Evolutionary conservation across 2,113 vertebrate genomes (phyloP), one percentile per base, ranked within the genome.

Genomic region (Clarias magur): DNA sequence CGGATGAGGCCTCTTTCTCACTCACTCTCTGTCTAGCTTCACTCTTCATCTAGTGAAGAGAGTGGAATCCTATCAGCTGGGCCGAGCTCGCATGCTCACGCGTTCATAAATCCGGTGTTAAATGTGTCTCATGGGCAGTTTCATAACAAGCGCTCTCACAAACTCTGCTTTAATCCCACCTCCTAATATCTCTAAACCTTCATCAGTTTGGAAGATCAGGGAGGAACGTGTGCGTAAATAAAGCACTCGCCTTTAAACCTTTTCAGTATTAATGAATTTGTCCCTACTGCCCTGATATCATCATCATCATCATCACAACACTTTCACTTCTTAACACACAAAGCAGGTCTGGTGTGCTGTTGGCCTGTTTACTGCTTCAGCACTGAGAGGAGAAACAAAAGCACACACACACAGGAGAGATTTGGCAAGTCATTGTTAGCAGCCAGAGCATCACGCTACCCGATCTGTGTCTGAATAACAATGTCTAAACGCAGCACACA

Each of bases 341-440:
- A 30, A 79, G 1, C 53, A 9, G 23, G 5, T 54, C 53, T 3
- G 12, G 27, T 27, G 53, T 57, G 19, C 38, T 48, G 38, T 17
- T n/a, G 16, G n/a, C 42, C 59, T 42, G 57, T 30, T 27, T 54
- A n/a, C 75, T 56, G 75, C 3, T 57, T 79, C 75, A 79, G 75
- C 75, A 56, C 75, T 16, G 79, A 60, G 63, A 54, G 11, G 27
- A 68, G 23, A 53, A 82, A 85, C 73, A 88, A 63, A 73, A 72
- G 42, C 54, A 84, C n/a, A 3, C 75, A 10, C 87, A 56, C 42
- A 56, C 9, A 60, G 6, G 3, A 72, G 53, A 80, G 67, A 83
- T 88, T 60, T 81, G 86, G 88, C 90, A 76, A 89, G 90, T 89
- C 90, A 88, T 89, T 89, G 88, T 87, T 80, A 68, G 81, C 72